Percentiles rank a stretch among this genome's conserved stretches.
Conservation (phyloP, 1,140 invertebrate genomes). For the Paraescarpia echinospica region DNA sequence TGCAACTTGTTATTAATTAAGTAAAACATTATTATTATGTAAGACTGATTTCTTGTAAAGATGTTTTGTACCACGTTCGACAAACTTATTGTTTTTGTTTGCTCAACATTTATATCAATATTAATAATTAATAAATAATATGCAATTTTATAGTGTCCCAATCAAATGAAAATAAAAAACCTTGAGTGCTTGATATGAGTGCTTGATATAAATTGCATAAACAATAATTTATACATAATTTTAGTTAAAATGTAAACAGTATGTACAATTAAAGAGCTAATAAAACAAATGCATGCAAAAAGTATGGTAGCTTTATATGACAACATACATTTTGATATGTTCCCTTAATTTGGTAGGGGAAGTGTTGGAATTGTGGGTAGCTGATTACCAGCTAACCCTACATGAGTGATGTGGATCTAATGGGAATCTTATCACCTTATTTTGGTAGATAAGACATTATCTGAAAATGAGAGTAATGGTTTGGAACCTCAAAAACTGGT, state of each 20-base stretch:
- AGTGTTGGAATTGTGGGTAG: background rate
- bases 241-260: no score
- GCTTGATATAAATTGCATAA: no score
- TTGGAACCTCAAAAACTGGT: background rate
- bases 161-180: no score
- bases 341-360: background rate
- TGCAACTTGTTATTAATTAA: background rate
- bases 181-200: no score
- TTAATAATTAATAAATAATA: background rate
- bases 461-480: background rate
- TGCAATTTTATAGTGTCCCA: no score
- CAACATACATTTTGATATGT: background rate
- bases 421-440: conserved; percentile 1
- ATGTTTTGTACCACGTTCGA: background rate
- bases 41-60: background rate
- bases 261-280: no score
- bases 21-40: background rate
- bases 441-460: background rate
- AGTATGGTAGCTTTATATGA: background rate
- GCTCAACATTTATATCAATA: no score
- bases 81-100: background rate
- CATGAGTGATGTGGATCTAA: background rate
- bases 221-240: no score
- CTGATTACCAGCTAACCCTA: background rate
- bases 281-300: background rate